Base-by-base conservation (phyloP, 2,113 vertebrate species). In the Cepphus grylle region DNA sequence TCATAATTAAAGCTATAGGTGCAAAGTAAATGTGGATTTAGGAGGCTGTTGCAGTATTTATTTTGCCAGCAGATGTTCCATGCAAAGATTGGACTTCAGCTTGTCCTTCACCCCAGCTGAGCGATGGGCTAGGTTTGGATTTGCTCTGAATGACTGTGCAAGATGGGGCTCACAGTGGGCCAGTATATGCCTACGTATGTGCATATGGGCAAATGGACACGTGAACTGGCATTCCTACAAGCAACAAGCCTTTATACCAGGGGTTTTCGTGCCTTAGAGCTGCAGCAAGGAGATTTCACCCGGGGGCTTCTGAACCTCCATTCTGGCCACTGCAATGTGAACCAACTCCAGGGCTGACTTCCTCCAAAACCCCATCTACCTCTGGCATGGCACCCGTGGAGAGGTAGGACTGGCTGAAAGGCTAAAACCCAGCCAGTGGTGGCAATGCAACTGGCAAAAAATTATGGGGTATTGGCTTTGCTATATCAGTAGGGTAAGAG, bases 311-410 rank as follows among this genome's bases (percentile, higher is more conserved):
- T 52, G 34, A 71, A 56, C 10, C 17, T 67, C 29, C 12, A 17
- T 62, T 66, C 52, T 74, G 27, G 69, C 14, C 25, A 26, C 10
- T 40, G 38, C 30, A 70, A 29, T 22, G 25, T 14, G 23, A 52
- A 87, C 17, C 19, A 69, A 1, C 4, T 34, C 27, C 34, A 36
- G 29, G 6, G 15, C 23, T 65, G 16, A 66, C 34, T 19, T 62
- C 36, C 21, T 83, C 18, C 53, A 84, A 88, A 83, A 9, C 11
- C 3, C 5, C 5, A 17, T 38, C 27, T 56, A 4, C 9, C 15
- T 29, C 38, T 63, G 61, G 38, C 30, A 12, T 9, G 21, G 34
- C 27, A 89, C 14, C 15, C 0, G 0, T 23, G 14, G 42, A 94
- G 73, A 66, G 6, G 4, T 2, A 65, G 34, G 8, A 8, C 32